phyloP scores from a whole-genome alignment of 2,797 vertebrate genomes.

The Eleutherodactylus coqui region DNA sequence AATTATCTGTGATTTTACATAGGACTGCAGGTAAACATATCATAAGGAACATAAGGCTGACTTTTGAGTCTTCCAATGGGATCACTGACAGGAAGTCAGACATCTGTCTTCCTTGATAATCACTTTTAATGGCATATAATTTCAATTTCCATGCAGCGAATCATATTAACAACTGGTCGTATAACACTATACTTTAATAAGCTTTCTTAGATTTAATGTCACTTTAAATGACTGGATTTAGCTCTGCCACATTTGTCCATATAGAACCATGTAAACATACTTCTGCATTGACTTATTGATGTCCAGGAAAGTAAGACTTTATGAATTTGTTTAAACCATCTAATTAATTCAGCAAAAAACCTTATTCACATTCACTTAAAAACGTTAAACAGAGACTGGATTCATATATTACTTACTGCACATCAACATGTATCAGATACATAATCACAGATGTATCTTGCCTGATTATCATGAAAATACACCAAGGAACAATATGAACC shows the following conservation, averaged over 20 bases:
- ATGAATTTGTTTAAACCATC: neutral
- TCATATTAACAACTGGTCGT: neutral
- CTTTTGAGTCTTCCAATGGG: neutral
- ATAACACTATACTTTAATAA: neutral
- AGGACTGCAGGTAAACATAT: neutral
- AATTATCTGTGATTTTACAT: neutral
- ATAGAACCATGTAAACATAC: slow-evolving; percentile 2
- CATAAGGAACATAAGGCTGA: neutral
- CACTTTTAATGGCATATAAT: neutral
- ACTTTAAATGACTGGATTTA: neutral
- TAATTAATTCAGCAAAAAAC: neutral
- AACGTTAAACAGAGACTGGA: no score
- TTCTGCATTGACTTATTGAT: neutral
- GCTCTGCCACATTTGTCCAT: neutral
- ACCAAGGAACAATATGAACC: neutral
- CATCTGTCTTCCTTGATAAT: neutral
- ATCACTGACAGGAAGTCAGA: neutral
- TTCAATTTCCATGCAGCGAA: neutral
- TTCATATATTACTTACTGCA: neutral
- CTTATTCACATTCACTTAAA: neutral
- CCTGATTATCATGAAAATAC: neutral
- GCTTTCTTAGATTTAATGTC: neutral
- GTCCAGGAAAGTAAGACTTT: neutral
- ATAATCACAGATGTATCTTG: neutral
- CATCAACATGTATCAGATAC: neutral